These are phyloP conservation scores for Turdus rufiventris DNA, from an alignment of 2,113 vertebrate genomes.

Conservation along the genomic window DNA sequence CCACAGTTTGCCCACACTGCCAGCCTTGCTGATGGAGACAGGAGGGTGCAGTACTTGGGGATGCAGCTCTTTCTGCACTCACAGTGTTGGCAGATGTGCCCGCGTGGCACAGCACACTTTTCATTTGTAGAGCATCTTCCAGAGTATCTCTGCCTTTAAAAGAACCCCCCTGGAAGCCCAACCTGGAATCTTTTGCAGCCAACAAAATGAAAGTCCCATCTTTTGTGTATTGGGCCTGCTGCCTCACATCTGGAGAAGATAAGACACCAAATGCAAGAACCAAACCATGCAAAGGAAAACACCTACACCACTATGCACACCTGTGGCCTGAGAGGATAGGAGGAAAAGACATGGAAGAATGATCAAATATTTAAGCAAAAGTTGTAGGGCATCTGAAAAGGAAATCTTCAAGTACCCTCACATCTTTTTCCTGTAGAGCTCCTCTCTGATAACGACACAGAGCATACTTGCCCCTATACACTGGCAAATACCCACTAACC, in stretches of 20 bases:
- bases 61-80: not conserved
- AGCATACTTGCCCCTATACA: accelerated
- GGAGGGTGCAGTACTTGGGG: accelerated
- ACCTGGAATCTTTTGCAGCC: not conserved
- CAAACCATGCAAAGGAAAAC: not conserved
- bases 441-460: not conserved
- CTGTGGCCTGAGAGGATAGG: not conserved
- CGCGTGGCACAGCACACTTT: accelerated
- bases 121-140: not conserved
- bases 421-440: not conserved
- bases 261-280: not conserved
- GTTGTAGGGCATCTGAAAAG: not conserved
- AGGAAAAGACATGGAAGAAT: not conserved
- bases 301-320: too few relatives aligned
- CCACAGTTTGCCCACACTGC: accelerated
- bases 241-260: not conserved
- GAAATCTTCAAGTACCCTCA: not conserved
- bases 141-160: not conserved
- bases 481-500: not conserved
- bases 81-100: not conserved
- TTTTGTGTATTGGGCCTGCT: not conserved
- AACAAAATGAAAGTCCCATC: accelerated
- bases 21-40: too few relatives aligned
- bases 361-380: not conserved
- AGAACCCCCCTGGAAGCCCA: not conserved